Evolutionary conservation across 2,888 invertebrate species (phyloP).

Genomic region (Campaea margaritaria): DNA sequence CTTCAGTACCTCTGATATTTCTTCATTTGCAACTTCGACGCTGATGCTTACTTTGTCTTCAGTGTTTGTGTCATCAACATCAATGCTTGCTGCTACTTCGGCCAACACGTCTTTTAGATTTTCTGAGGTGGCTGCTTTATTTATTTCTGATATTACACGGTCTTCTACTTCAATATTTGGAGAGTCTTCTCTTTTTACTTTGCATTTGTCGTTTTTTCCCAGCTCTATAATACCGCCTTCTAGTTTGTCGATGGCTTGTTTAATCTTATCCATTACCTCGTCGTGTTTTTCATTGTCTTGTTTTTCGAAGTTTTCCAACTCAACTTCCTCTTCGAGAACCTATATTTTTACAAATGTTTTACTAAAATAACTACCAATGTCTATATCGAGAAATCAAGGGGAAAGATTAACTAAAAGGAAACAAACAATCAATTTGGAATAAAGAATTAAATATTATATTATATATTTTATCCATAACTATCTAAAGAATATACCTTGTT

Average conservation of each 20-base stretch:
- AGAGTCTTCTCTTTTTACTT: conserved; percentile 24
- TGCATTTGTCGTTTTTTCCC: conserved; percentile 35
- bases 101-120: conserved; percentile 26
- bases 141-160: conserved; percentile 21
- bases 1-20: conserved; percentile 12
- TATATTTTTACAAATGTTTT: conserved; percentile 43
- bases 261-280: conserved; percentile 73
- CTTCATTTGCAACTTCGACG: conserved; percentile 14
- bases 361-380: conserved; percentile 21
- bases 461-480: neutral
- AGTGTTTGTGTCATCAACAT: neutral
- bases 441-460: neutral
- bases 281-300: conserved; percentile 65
- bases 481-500: neutral
- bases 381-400: conserved; percentile 18
- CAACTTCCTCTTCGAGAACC: conserved; percentile 68
- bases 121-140: conserved; percentile 7
- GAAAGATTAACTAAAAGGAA: conserved; percentile 4
- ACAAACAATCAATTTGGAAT: conserved; percentile 4
- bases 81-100: conserved; percentile 21
- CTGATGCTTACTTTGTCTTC: neutral
- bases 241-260: conserved; percentile 74
- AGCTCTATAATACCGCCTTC: conserved; percentile 65
- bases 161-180: conserved; percentile 8
- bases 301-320: conserved; percentile 70